Conservation (phyloP, 2,888 invertebrate genomes). For the Sarcophaga caerulescens region DNA sequence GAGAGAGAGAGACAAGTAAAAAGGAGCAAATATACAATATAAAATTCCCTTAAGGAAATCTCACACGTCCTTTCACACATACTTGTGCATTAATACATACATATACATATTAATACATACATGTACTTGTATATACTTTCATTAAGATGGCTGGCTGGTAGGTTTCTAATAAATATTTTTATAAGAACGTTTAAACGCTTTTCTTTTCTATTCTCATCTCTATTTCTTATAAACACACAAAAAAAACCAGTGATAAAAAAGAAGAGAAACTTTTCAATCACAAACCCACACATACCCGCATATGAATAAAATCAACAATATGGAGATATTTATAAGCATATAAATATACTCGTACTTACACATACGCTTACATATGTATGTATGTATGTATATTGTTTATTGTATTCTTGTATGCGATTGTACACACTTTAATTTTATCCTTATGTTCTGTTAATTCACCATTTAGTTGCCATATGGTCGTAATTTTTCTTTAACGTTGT, state of each 20-base stretch:
- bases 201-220: neutral
- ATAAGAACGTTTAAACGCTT: conserved; percentile 1
- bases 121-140: neutral
- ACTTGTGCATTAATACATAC: neutral
- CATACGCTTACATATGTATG: neutral
- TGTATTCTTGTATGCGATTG: neutral
- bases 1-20: neutral
- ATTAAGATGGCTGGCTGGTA: neutral
- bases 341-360: neutral
- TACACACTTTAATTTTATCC: conserved; percentile 24
- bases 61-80: neutral
- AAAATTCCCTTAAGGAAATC: conserved; percentile 14
- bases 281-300: neutral
- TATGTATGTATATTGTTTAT: neutral
- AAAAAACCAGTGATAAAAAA: neutral
- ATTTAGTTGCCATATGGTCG: conserved; percentile 65
- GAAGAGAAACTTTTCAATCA: conserved; percentile 9
- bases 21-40: conserved; percentile 23
- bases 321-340: neutral
- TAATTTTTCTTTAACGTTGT: conserved; percentile 39
- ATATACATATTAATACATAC: neutral
- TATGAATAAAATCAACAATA: neutral
- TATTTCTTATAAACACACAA: neutral
- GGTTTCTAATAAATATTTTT: neutral
- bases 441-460: conserved; percentile 62